Evolutionary conservation across 2,888 invertebrate genomes (phyloP).

Genomic region (Ischnus inquisitorius): DNA sequence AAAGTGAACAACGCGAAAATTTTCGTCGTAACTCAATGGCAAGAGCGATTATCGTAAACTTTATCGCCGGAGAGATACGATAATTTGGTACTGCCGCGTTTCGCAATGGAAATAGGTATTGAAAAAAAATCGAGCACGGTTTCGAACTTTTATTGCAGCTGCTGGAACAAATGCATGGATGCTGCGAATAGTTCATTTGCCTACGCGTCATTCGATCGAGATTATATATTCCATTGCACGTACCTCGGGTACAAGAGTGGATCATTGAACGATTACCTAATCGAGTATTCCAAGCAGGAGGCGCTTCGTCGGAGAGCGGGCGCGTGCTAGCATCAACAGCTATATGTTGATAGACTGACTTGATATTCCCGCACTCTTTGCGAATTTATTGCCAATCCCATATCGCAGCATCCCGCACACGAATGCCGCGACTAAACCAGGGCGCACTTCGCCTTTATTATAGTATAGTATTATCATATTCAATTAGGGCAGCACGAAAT

Average conservation of each 20-base stretch:
- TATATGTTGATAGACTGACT: slow-evolving; percentile 64
- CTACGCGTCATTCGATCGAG: slow-evolving; percentile 39
- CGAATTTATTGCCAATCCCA: slow-evolving; percentile 65
- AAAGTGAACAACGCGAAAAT: neutral
- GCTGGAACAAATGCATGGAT: neutral
- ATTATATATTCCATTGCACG: slow-evolving; percentile 24
- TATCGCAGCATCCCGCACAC: slow-evolving; percentile 35
- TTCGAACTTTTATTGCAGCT: neutral
- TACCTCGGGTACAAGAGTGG: slow-evolving; percentile 36
- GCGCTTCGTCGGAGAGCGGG: slow-evolving; percentile 19
- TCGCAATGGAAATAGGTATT: neutral
- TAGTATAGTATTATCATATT: slow-evolving; percentile 59
- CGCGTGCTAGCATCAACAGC: slow-evolving; percentile 40
- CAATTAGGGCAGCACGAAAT: slow-evolving; percentile 55
- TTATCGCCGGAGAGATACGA: neutral
- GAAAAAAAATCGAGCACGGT: neutral
- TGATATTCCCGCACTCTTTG: slow-evolving; percentile 62
- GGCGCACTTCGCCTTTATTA: slow-evolving; percentile 39
- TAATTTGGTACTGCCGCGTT: neutral
- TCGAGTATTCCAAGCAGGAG: slow-evolving; percentile 55
- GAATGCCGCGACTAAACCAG: neutral
- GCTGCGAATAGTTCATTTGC: slow-evolving; percentile 13
- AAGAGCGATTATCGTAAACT: neutral
- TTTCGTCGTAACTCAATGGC: neutral
- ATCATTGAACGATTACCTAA: slow-evolving; percentile 62